Evolutionary conservation across 2,113 vertebrate species (phyloP), one percentile per base, ranked within the genome.

Genomic region (Aptenodytes forsteri): DNA sequence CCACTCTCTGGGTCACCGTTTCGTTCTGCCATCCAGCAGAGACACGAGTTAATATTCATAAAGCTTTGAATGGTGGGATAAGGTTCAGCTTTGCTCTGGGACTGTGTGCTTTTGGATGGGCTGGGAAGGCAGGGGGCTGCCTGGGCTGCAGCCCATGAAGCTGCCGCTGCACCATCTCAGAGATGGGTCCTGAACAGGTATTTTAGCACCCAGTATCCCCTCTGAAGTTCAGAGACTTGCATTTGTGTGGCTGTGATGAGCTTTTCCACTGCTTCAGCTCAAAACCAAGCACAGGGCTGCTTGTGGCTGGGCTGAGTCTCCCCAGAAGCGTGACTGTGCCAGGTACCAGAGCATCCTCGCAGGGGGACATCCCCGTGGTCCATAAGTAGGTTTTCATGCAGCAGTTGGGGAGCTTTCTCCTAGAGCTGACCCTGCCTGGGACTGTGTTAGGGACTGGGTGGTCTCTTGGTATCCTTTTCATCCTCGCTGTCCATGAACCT

Each of bases 261-360:
- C 21, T 62, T 36, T 40, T 36, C 70, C 34, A 16, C 55, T 40
- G 29, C 55, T 40, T 26, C 69, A 50, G 16, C 46, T 40, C 38
- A n/a, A 40, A 15, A 23, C 15, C 0, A 4, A 52, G 20, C 4
- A 0, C 14, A 7, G 23, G 13, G 54, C 42, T 61, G 40, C 30
- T 52, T 0, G 1, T 0, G 4, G 44, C 2, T 0, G 0, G 50
- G 52, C 46, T 67, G 54, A 54, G 54, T 22, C 40, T 80, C 32
- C 23, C 17, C 27, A 50, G 25, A 30, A 85, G 23, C 0, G 0
- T 42, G 13, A 13, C 16, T 3, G 0, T 56, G 47, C 7, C 22
- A 7, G 9, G 30, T 21, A 23, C 13, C 6, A 20, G 47, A 42
- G 58, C 56, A 49, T 61, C 65, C 52, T 82, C 3, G 0, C 22